A percentile compares a stretch with the other conserved stretches of the same genome.
Evolutionary conservation across 2,888 invertebrate species (phyloP).

Genomic region (Cepaea hortensis): DNA sequence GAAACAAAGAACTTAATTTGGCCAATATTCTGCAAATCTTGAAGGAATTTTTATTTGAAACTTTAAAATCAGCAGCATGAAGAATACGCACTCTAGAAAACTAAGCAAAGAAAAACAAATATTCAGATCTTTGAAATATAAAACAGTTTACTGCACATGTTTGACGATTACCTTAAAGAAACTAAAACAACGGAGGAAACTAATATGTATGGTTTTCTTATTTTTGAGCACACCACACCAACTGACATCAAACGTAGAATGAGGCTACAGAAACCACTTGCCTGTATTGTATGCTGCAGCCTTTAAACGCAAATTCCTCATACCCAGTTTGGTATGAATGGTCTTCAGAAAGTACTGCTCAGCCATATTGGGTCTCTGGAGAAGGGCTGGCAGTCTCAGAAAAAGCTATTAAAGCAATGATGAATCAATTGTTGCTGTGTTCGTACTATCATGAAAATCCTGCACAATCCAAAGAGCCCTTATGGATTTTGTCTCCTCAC

Average conservation of each 20-base stretch:
- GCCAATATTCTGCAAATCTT: too few relatives aligned
- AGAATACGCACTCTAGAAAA: too few relatives aligned
- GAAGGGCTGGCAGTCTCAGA: constrained; percentile 35
- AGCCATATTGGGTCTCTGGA: constrained; percentile 2
- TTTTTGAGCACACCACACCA: neutral
- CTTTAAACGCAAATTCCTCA: constrained; percentile 36
- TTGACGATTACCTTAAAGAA: too few relatives aligned
- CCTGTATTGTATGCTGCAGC: constrained; percentile 15
- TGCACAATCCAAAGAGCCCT: neutral
- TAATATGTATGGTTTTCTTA: neutral
- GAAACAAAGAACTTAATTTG: too few relatives aligned
- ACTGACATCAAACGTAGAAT: neutral
- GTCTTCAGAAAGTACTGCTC: constrained; percentile 43
- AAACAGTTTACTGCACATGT: too few relatives aligned
- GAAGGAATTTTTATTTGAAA: too few relatives aligned
- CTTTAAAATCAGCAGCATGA: too few relatives aligned
- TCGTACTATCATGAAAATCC: neutral
- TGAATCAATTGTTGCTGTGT: neutral
- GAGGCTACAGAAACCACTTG: constrained; percentile 18
- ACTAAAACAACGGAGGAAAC: too few relatives aligned
- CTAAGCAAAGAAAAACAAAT: too few relatives aligned
- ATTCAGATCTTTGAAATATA: too few relatives aligned
- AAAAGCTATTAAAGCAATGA: constrained; percentile 37
- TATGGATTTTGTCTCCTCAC: neutral
- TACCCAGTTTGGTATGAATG: constrained; percentile 40